These are phyloP conservation scores for Chlorospingus semifuscus DNA, from an alignment of 2,797 vertebrate genomes.

Conservation along the genomic window DNA sequence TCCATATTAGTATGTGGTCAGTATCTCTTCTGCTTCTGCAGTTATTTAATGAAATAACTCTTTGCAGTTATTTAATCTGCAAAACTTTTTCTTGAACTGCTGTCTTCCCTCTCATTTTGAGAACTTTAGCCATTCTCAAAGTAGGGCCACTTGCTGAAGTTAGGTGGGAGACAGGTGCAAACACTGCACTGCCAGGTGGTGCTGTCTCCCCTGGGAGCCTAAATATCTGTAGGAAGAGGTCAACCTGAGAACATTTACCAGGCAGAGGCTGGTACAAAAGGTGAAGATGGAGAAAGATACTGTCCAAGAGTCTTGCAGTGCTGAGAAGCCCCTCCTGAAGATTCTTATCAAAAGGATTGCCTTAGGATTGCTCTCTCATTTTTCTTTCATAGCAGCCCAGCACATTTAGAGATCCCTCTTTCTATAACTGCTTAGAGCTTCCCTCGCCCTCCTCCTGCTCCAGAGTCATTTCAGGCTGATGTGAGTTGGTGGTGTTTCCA, in stretches of 20 bases:
- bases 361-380: neutral
- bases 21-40: neutral
- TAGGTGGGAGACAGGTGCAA: neutral
- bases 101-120: neutral
- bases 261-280: neutral
- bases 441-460: neutral
- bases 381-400: neutral
- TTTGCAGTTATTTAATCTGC: neutral
- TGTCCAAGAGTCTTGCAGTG: neutral
- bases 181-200: neutral
- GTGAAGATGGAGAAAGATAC: neutral
- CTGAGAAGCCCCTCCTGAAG: neutral
- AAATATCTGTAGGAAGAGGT: neutral
- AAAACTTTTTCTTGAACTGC: neutral
- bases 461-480: neutral
- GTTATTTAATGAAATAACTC: neutral
- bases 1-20: neutral
- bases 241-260: neutral
- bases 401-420: neutral
- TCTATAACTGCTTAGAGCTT: neutral
- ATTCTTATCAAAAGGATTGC: neutral
- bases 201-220: neutral
- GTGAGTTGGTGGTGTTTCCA: neutral
- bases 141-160: neutral
- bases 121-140: neutral